Conservation (phyloP, 30 jellyfish, hydroid and myxozoan genomes). For the Pelagia noctiluca region DNA sequence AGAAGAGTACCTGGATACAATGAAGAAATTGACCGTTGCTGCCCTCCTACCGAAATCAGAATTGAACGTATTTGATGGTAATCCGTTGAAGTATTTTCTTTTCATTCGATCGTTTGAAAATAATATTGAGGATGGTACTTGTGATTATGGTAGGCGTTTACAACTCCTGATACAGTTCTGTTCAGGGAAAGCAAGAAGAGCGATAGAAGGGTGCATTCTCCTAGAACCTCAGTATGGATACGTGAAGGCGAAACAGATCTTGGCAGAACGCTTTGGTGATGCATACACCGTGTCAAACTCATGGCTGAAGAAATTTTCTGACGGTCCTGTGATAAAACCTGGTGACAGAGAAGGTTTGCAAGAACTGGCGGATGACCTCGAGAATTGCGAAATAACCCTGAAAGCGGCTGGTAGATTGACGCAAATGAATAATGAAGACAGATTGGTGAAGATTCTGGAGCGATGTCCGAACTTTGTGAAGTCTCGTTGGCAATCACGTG, state of each 20-base stretch:
- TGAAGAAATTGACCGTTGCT: constrained; percentile 49
- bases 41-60: constrained; percentile 44
- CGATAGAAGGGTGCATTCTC: constrained; percentile 28
- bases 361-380: constrained; percentile 51
- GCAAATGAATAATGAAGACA: constrained; percentile 33
- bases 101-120: constrained; percentile 22
- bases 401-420: constrained; percentile 50
- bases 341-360: constrained; percentile 50
- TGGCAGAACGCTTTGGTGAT: constrained; percentile 46
- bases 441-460: constrained; percentile 37
- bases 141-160: constrained; percentile 11
- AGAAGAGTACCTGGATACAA: constrained; percentile 30
- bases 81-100: constrained; percentile 7
- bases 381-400: constrained; percentile 43
- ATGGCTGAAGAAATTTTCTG: constrained; percentile 29
- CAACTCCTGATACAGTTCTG: constrained; percentile 42
- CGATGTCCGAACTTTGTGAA: constrained; percentile 52
- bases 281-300: constrained; percentile 39
- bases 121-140: constrained; percentile 27
- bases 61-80: constrained; percentile 33
- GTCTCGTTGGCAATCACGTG: constrained; percentile 58
- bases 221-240: constrained; percentile 29
- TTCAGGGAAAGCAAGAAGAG: constrained; percentile 38
- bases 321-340: constrained; percentile 46
- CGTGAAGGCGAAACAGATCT: constrained; percentile 13